phyloP scores from a whole-genome alignment of 2,113 vertebrate genomes.

The Mobula hypostoma region DNA sequence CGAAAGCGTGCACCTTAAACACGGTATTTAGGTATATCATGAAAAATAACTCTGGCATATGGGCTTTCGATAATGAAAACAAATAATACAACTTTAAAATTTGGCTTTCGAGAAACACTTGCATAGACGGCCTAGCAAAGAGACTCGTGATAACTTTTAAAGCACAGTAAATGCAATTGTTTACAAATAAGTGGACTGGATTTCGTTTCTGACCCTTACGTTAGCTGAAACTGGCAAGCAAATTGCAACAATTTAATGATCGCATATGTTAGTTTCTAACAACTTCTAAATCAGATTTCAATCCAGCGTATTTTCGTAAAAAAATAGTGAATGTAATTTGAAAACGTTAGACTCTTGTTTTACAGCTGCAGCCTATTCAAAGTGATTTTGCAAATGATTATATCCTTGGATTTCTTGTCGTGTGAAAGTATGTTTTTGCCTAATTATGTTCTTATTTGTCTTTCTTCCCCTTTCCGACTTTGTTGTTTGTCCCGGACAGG shows the following conservation, averaged over 20 bases:
- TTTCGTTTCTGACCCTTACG: not conserved
- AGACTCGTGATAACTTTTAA: not conserved
- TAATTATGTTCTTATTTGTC: not conserved
- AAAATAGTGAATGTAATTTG: not conserved
- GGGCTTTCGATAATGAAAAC: not conserved
- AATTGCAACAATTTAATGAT: not conserved
- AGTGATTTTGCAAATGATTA: not conserved
- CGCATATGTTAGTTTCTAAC: not conserved
- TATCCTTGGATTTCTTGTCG: not conserved
- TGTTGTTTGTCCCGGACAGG: slow-evolving; percentile 59
- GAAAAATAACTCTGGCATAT: not conserved
- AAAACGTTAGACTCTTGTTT: not conserved
- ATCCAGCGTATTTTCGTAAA: not conserved
- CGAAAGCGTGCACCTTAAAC: not conserved
- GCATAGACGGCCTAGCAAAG: not conserved
- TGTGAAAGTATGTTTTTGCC: not conserved
- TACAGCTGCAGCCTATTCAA: not conserved
- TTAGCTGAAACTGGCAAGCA: not conserved
- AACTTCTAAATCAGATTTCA: slow-evolving; percentile 1
- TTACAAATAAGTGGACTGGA: not conserved
- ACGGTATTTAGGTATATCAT: not conserved
- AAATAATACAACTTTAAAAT: not conserved
- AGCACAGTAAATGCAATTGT: not conserved
- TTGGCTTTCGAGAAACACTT: not conserved
- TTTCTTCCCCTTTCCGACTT: slow-evolving; percentile 1